Evolutionary conservation across 2,113 vertebrate genomes (phyloP).

Genomic region (Mystacornis crossleyi): DNA sequence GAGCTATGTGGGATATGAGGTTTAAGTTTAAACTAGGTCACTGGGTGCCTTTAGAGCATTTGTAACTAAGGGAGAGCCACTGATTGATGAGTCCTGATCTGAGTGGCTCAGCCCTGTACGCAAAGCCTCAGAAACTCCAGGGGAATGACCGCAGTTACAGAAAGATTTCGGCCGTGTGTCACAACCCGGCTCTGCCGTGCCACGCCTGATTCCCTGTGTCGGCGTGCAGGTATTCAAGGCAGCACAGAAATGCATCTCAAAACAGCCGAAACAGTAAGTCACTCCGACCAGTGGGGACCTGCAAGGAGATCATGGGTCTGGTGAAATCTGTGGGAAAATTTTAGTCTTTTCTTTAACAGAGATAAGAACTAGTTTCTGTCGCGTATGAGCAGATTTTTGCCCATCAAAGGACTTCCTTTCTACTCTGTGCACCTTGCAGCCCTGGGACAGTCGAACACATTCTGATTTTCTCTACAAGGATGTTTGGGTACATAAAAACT

Average conservation of each 20-base stretch:
- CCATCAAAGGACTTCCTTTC: neutral
- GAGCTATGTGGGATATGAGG: neutral
- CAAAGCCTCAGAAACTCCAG: neutral
- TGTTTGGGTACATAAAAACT: neutral
- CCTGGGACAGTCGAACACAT: neutral
- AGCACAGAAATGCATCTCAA: neutral
- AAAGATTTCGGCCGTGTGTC: rapidly evolving
- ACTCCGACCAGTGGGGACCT: neutral
- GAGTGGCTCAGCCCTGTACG: neutral
- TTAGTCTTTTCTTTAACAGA: neutral
- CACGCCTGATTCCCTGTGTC: rapidly evolving
- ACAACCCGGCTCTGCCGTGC: rapidly evolving
- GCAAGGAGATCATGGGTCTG: neutral
- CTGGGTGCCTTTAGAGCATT: slow-evolving; percentile 23
- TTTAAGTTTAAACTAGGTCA: slow-evolving; percentile 32
- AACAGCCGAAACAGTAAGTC: neutral
- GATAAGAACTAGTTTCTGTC: neutral
- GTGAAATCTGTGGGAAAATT: neutral
- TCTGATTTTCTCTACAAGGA: neutral
- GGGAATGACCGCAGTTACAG: neutral
- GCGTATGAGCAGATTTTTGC: neutral
- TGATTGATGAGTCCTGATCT: neutral
- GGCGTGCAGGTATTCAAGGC: rapidly evolving
- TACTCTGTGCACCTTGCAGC: neutral
- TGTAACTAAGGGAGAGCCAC: neutral